Base-by-base conservation (phyloP, 2,888 invertebrate genomes). In the Drosophila antonietae region DNA sequence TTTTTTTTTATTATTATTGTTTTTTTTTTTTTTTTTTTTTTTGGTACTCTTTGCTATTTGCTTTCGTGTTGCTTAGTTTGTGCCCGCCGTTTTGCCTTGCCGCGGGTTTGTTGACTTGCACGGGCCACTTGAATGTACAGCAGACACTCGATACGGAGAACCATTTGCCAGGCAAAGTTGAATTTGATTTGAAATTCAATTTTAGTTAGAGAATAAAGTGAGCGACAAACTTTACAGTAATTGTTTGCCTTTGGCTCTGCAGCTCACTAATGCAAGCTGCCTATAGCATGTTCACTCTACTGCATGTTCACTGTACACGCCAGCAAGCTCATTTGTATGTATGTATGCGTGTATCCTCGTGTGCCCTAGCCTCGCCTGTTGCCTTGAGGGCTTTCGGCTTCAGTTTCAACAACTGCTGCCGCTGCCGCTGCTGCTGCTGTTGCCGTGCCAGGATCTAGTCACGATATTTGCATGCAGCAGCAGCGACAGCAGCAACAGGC, bases 41-140 rank as follows among this genome's bases (percentile, higher is more conserved):
- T 39, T 55, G 43, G 46, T 52, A 37, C 57, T 46, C 71, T 70
- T 52, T 41, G 46, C 51, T 46, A 18, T 53, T 23, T 37, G 55
- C 55, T 31, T 44, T 51, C 41, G 53, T 41, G 37, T 60, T 41
- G 15, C 59, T 59, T 47, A 39, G 49, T 52, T 41, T 65, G 64
- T 47, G 57, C 49, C 47, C 41, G 66, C 18, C 49, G 39, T 44
- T 35, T 44, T 59, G 65, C 57, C 51, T 52, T 56, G 66, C 57
- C 46, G 59, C n/a, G 62, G 68, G 76, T 67, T 76, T 76, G 67
- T 76, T 75, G 72, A 76, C 77, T 56, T 51, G 20, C 57, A 61
- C 57, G 49, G 60, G 44, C 47, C 65, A 60, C 41, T 44, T 57
- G 18, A 41, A 64, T 7, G n/a, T 43, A 60, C 15, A 10, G 49